Evolutionary conservation across 2,797 vertebrate species (phyloP), one percentile per base, ranked within the genome.

Genomic region (Gallinago nigripennis): DNA sequence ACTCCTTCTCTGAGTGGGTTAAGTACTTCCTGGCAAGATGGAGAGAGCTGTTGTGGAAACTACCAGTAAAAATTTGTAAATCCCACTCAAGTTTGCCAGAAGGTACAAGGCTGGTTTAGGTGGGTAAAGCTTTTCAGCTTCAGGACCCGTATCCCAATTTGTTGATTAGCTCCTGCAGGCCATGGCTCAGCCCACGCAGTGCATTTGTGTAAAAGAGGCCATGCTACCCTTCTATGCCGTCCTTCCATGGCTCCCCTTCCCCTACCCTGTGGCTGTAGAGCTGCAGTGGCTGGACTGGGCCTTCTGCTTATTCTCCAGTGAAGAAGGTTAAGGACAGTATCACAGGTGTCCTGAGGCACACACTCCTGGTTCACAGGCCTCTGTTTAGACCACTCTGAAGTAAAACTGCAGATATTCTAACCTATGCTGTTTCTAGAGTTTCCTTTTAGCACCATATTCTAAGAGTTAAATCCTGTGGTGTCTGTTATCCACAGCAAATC

Each of bases 141-240:
- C 21, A n/a, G 28, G 24, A 41, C 50, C 45, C 27, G 24, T 19
- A 31, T 12, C 17, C 8, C 4, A 2, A 41, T 80, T 79, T 33
- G 30, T 25, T 35, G 28, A 37, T 54, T 18, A 77, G 12, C n/a
- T 73, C 21, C 65, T 50, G 35, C 3, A 19, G 31, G 35, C 20
- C 15, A 6, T 6, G 3, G 1, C 33, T 45, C 6, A 28, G 9
- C 4, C 4, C 14, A 31, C 2, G 3, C 12, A 5, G 15, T 4
- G 3, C 31, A 39, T 30, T 61, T 13, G 2, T 25, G 6, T 63
- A 63, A n/a, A 70, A 53, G 31, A 69, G 24, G 28, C 17, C 8
- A 2, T 7, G 8, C 10, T 6, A 8, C 8, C 3, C 17, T 56
- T 20, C 20, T 4, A 53, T 53, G 51, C 10, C 51, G 6, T 28